Conservation (phyloP, 2,797 vertebrate species). For the Chrysolophus pictus region DNA sequence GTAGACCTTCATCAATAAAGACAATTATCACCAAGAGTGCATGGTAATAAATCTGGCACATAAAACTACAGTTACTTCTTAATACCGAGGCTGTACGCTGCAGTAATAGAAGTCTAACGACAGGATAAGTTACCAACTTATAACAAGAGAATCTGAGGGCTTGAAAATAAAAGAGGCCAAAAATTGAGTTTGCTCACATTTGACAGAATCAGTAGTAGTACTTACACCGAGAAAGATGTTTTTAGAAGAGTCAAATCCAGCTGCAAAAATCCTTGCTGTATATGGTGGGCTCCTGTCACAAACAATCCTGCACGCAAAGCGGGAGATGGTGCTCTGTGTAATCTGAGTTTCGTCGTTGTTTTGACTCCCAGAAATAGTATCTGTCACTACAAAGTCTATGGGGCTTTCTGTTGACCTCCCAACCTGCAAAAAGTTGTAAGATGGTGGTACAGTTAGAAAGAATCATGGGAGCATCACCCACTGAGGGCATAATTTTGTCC, state of each 20-base stretch:
- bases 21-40: neutral
- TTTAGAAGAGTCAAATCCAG: slow-evolving; percentile 98
- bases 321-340: slow-evolving; percentile 98
- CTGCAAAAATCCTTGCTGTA: slow-evolving; percentile 95
- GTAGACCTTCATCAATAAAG: neutral
- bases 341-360: slow-evolving; percentile 93
- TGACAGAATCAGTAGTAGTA: neutral
- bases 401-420: slow-evolving; percentile 97
- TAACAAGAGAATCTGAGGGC: neutral
- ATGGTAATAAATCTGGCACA: neutral
- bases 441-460: neutral
- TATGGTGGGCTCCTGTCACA: slow-evolving; percentile 92
- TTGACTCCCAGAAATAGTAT: slow-evolving; percentile 92
- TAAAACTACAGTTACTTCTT: slow-evolving; percentile 27
- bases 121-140: neutral
- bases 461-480: neutral
- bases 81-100: neutral
- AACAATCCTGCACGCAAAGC: slow-evolving; percentile 96
- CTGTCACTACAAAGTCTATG: slow-evolving; percentile 98
- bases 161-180: neutral
- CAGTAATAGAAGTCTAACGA: neutral
- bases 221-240: slow-evolving; percentile 99
- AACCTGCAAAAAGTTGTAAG: slow-evolving; percentile 81
- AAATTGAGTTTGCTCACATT: neutral
- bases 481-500: neutral